These are phyloP conservation scores for Cephus nigrinus DNA, from an alignment of 2,888 invertebrate species.

Conservation along the genomic window DNA sequence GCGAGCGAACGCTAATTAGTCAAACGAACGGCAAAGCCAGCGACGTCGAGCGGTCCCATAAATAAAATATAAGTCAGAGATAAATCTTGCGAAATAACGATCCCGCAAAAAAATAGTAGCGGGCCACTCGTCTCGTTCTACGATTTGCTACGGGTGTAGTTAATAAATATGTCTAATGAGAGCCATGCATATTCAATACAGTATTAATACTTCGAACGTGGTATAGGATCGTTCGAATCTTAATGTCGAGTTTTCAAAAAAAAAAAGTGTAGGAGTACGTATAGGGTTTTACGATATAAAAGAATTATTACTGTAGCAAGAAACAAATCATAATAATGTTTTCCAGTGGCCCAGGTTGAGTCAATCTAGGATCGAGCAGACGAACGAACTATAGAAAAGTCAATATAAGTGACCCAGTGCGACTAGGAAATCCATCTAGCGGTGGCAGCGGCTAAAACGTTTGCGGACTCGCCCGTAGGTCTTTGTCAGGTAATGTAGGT, in stretches of 20 bases:
- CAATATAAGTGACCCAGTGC: not conserved
- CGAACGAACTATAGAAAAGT: not conserved
- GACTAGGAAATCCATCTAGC: not conserved
- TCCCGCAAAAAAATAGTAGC: not conserved
- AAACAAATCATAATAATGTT: not conserved
- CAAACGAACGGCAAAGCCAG: not conserved
- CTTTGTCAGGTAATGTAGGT: slow-evolving; percentile 39
- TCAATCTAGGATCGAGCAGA: not conserved
- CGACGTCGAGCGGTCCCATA: not conserved
- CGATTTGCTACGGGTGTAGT: not conserved
- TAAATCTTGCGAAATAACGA: not conserved
- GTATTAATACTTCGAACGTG: not conserved
- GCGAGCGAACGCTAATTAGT: not conserved
- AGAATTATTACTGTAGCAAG: not conserved
- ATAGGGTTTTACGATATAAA: not conserved
- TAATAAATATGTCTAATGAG: not conserved
- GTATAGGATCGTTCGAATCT: not conserved
- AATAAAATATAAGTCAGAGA: not conserved
- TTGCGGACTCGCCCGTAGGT: slow-evolving; percentile 4
- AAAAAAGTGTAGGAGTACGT: not conserved
- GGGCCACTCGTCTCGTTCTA: not conserved
- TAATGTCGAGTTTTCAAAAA: not conserved
- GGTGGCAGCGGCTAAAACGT: not conserved
- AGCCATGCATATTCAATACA: not conserved
- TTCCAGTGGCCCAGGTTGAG: not conserved